Percentiles rank a stretch among this genome's conserved stretches.
phyloP scores from a whole-genome alignment of 2,888 invertebrate genomes.

The Eupithecia inturbata region DNA sequence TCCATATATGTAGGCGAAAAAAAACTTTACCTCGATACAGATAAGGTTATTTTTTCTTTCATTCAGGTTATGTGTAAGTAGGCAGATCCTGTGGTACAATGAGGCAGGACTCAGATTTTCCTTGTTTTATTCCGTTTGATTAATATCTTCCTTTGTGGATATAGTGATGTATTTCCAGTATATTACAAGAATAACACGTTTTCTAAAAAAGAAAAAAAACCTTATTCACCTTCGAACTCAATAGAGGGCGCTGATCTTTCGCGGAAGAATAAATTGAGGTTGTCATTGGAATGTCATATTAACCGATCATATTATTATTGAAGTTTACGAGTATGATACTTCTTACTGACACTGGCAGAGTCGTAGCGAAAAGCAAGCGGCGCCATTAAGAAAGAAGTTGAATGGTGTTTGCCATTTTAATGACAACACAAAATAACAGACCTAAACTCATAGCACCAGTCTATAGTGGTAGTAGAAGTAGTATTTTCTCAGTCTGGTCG shows the following conservation, averaged over 20 bases:
- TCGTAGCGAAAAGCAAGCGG: too few species aligned
- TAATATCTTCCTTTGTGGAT: conserved; percentile 47
- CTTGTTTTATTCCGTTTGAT: conserved; percentile 48
- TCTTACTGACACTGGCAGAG: too few species aligned
- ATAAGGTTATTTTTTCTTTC: conserved; percentile 47
- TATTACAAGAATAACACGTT: background rate
- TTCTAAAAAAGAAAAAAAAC: background rate
- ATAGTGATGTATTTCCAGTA: conserved; percentile 35
- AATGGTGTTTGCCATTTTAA: too few species aligned
- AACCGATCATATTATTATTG: too few species aligned
- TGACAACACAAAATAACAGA: background rate
- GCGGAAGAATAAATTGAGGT: background rate
- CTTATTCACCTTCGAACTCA: background rate
- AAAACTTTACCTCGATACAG: conserved; percentile 50
- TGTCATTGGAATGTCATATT: background rate
- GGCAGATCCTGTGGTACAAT: conserved; percentile 53
- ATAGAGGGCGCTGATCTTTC: background rate
- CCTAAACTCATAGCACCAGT: too few species aligned
- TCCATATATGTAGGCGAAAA: conserved; percentile 56
- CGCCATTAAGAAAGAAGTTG: too few species aligned
- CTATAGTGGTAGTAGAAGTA: too few species aligned
- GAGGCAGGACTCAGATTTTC: conserved; percentile 58
- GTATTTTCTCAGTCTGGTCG: background rate
- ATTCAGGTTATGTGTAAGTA: conserved; percentile 43
- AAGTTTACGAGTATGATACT: too few species aligned